Conservation (phyloP, 1,140 invertebrate genomes). For the Musca vetustissima region DNA sequence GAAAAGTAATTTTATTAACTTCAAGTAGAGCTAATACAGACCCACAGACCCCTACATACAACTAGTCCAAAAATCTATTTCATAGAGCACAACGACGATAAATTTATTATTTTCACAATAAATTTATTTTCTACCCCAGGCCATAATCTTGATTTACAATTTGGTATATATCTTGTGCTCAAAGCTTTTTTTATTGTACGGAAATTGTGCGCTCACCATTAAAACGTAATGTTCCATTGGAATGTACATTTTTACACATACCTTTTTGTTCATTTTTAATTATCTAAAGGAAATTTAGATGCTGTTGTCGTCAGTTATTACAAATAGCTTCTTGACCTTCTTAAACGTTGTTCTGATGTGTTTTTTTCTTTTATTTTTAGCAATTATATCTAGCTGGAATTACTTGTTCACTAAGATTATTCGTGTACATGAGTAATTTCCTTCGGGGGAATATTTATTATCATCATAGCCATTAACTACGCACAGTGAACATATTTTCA, state of each 20-base stretch:
- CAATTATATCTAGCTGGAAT: background rate
- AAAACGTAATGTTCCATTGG: slow-evolving; percentile 7
- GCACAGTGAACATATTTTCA: too few relatives aligned
- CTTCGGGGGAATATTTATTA: background rate
- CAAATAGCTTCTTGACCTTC: background rate
- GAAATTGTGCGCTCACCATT: background rate
- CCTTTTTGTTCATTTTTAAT: slow-evolving; percentile 20
- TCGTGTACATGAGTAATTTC: slow-evolving; percentile 5
- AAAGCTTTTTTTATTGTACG: too few relatives aligned
- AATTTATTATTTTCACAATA: too few relatives aligned
- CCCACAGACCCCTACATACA: too few relatives aligned
- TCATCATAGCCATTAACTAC: too few relatives aligned
- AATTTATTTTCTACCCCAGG: too few relatives aligned
- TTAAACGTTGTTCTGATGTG: background rate
- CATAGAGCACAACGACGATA: too few relatives aligned
- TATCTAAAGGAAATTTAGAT: slow-evolving; percentile 21
- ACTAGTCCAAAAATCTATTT: too few relatives aligned
- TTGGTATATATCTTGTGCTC: too few relatives aligned
- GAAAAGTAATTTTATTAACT: too few relatives aligned
- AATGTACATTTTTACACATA: background rate
- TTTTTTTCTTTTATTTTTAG: background rate
- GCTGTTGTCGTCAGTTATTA: slow-evolving; percentile 7
- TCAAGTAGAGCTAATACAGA: too few relatives aligned
- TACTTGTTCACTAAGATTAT: background rate
- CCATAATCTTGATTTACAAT: too few relatives aligned